phyloP scores from a whole-genome alignment of 2,888 invertebrate genomes.

The Nipponacmea schrenckii region DNA sequence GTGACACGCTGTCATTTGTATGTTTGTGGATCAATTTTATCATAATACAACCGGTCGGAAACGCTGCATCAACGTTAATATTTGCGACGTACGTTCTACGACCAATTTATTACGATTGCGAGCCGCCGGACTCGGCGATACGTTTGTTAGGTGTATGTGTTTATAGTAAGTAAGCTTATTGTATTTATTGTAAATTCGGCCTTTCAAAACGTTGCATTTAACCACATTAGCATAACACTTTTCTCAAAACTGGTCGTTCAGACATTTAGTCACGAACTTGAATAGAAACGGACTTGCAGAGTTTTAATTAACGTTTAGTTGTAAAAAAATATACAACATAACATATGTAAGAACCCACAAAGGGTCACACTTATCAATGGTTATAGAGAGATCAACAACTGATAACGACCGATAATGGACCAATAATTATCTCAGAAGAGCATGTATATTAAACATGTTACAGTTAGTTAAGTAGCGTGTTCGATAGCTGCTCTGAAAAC shows the following conservation, averaged over 20 bases:
- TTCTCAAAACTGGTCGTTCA: neutral
- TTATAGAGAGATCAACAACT: too few relatives aligned
- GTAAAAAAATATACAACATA: too few relatives aligned
- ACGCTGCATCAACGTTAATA: slow-evolving; percentile 63
- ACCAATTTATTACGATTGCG: slow-evolving; percentile 60
- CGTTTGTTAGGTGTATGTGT: slow-evolving; percentile 50
- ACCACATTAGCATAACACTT: neutral
- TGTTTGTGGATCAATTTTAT: slow-evolving; percentile 64
- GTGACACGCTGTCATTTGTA: slow-evolving; percentile 62
- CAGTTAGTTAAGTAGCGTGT: too few relatives aligned
- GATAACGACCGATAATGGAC: too few relatives aligned
- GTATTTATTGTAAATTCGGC: neutral
- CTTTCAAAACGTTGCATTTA: neutral
- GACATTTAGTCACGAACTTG: too few relatives aligned
- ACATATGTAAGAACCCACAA: too few relatives aligned
- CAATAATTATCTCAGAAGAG: too few relatives aligned
- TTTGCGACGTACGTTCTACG: slow-evolving; percentile 63
- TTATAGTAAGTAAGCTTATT: slow-evolving; percentile 55
- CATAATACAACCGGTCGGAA: slow-evolving; percentile 60
- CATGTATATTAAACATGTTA: too few relatives aligned
- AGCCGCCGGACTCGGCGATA: slow-evolving; percentile 50
- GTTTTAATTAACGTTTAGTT: too few relatives aligned
- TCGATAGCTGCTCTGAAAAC: too few relatives aligned
- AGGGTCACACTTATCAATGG: too few relatives aligned
- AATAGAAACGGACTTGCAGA: too few relatives aligned